Percentiles rank a stretch among this genome's conserved stretches.
These are phyloP conservation scores for Upupa epops DNA, from an alignment of 2,113 vertebrate species.

Conservation along the genomic window DNA sequence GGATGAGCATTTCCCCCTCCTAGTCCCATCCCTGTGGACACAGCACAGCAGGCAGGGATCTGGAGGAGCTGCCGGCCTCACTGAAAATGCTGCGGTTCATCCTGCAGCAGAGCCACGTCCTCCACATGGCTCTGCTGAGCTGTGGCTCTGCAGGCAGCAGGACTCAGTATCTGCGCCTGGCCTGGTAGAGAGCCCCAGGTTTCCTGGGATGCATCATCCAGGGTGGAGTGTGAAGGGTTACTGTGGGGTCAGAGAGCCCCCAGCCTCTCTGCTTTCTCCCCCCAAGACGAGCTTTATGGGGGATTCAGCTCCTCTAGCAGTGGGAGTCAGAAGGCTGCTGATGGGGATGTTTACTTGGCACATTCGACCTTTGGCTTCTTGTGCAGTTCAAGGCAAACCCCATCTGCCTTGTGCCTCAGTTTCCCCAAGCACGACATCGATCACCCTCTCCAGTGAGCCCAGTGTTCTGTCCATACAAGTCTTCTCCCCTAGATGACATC, in stretches of 20 bases:
- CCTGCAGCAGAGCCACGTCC: neutral
- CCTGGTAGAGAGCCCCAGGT: neutral
- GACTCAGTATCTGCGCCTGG: neutral
- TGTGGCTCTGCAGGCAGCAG: neutral
- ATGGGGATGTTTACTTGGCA: neutral
- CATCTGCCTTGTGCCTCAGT: neutral
- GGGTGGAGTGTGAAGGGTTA: neutral
- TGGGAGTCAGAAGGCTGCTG: neutral
- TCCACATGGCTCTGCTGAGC: neutral
- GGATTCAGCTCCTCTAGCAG: neutral
- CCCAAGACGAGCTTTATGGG: neutral
- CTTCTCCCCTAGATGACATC: neutral
- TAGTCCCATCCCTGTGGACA: neutral
- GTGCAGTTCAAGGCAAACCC: neutral
- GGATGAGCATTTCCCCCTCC: neutral
- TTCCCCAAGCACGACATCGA: neutral
- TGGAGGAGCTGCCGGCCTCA: neutral
- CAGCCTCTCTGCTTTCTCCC: neutral
- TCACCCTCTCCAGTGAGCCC: accelerated
- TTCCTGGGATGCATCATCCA: accelerated
- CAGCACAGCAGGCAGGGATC: neutral
- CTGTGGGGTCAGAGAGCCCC: neutral
- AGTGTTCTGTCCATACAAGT: accelerated
- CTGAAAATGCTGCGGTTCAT: neutral
- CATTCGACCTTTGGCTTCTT: neutral